Percentiles rank a stretch among this genome's conserved stretches.
Conservation (phyloP, 2,113 vertebrate species). For the Gadus macrocephalus region DNA sequence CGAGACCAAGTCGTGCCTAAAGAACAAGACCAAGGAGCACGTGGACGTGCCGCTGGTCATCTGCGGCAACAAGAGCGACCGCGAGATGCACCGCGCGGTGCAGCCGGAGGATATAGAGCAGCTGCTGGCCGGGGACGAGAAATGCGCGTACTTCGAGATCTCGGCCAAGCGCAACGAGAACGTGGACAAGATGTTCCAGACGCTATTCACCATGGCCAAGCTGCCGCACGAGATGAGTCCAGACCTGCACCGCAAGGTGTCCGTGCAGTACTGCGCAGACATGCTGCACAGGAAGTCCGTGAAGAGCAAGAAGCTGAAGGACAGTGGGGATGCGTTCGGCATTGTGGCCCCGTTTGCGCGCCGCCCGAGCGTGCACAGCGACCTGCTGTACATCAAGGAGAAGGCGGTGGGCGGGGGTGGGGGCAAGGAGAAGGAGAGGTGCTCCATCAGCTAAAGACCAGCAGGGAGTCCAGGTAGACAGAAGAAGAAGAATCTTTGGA, state of each 20-base stretch:
- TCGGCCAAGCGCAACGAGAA: slow-evolving; percentile 95
- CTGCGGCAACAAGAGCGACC: slow-evolving; percentile 94
- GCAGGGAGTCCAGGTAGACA: not conserved
- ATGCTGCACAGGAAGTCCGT: slow-evolving; percentile 84
- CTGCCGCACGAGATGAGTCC: slow-evolving; percentile 98
- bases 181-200: slow-evolving; percentile 93
- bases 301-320: slow-evolving; percentile 83
- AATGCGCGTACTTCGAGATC: slow-evolving; percentile 95
- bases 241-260: slow-evolving; percentile 91
- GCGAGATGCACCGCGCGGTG: slow-evolving; percentile 85
- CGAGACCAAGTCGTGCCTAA: slow-evolving; percentile 94
- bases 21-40: slow-evolving; percentile 93
- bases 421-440: slow-evolving; percentile 88
- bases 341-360: slow-evolving; percentile 91
- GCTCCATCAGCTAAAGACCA: slow-evolving; percentile 82
- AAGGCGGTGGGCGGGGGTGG: slow-evolving; percentile 84
- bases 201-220: slow-evolving; percentile 91
- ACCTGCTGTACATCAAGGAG: slow-evolving; percentile 95
- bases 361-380: slow-evolving; percentile 94
- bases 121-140: slow-evolving; percentile 81
- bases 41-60: slow-evolving; percentile 91
- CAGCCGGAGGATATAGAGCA: slow-evolving; percentile 84
- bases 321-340: slow-evolving; percentile 84
- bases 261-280: slow-evolving; percentile 86
- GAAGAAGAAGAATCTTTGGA: not conserved